phyloP scores from a whole-genome alignment of 1,140 invertebrate species.

The Cryptotermes secundus region DNA sequence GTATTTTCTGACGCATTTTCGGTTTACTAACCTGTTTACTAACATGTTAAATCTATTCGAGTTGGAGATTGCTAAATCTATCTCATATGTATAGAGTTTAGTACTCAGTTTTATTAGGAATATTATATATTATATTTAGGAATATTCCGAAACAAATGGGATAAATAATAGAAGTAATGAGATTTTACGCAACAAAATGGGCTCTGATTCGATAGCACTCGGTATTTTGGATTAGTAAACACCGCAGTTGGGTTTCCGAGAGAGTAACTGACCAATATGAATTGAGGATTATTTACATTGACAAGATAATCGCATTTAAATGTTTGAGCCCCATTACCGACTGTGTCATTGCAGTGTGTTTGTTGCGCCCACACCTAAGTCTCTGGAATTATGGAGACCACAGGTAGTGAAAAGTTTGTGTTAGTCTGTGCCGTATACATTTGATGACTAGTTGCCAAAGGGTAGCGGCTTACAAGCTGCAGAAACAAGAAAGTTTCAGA shows the following conservation, averaged over 20 bases:
- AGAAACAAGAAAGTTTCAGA: neutral
- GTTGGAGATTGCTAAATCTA: no score
- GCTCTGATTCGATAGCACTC: no score
- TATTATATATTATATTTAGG: no score
- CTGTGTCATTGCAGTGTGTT: neutral
- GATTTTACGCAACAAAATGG: no score
- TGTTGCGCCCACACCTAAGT: neutral
- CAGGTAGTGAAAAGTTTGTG: neutral
- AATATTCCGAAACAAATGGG: no score
- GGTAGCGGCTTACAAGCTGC: neutral
- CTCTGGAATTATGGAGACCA: slow-evolving; percentile 4
- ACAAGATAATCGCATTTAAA: slow-evolving; percentile 11
- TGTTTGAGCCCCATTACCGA: neutral
- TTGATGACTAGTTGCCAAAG: neutral
- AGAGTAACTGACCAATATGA: neutral
- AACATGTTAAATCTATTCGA: no score
- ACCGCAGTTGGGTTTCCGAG: neutral
- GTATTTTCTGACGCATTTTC: no score
- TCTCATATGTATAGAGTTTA: no score
- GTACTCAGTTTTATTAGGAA: no score
- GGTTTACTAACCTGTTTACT: no score
- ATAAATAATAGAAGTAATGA: no score
- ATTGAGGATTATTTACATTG: slow-evolving; percentile 5
- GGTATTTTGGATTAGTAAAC: no score
- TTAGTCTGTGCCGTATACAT: neutral